Evolutionary conservation across 2,797 vertebrate genomes (phyloP).

Genomic region (Prunella strophiata): DNA sequence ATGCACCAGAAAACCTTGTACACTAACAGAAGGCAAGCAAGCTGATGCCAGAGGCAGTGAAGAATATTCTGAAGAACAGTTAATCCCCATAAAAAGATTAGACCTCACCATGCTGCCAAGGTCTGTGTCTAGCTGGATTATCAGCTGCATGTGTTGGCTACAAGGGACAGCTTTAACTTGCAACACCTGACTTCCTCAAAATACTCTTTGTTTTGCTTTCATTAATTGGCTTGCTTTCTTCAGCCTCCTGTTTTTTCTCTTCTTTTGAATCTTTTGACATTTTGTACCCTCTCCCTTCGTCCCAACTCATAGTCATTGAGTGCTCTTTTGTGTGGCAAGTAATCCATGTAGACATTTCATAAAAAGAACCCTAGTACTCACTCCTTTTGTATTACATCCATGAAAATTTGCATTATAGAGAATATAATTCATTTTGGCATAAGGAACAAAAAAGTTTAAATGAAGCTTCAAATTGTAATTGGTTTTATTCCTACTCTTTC

Average conservation of each 20-base stretch:
- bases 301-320: not conserved
- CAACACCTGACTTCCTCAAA: conserved; percentile 59
- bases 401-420: conserved; percentile 46
- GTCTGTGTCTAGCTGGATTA: conserved; percentile 51
- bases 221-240: conserved; percentile 38
- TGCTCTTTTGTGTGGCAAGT: conserved; percentile 31
- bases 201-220: conserved; percentile 48
- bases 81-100: conserved; percentile 68
- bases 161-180: conserved; percentile 48
- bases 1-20: not conserved
- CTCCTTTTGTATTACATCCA: conserved; percentile 14
- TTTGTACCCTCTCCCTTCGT: not conserved
- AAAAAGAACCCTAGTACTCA: conserved; percentile 12
- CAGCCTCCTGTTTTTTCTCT: not conserved
- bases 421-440: conserved; percentile 23
- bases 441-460: conserved; percentile 35
- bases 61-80: conserved; percentile 42
- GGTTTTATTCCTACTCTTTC: not conserved
- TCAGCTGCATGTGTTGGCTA: conserved; percentile 3
- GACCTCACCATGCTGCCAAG: conserved; percentile 6
- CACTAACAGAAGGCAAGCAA: conserved; percentile 26
- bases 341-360: conserved; percentile 21
- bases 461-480: not conserved
- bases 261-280: conserved; percentile 22
- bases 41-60: not conserved